These are phyloP conservation scores for Caenorhabditis zanzibari DNA, from an alignment of 2,888 invertebrate species.

Conservation along the genomic window DNA sequence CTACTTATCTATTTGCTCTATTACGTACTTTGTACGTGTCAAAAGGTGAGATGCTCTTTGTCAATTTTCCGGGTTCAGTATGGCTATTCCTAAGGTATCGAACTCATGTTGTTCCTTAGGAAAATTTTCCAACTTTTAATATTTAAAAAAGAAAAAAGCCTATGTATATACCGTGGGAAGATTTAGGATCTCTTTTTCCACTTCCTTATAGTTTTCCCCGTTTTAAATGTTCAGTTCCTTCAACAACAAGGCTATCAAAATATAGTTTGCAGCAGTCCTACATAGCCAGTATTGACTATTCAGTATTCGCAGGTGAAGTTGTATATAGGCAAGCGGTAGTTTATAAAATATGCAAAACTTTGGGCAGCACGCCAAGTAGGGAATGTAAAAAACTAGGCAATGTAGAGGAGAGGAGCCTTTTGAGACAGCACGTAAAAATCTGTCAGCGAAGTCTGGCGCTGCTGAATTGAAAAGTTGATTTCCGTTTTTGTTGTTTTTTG, in stretches of 20 bases:
- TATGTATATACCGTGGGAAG: constrained; percentile 20
- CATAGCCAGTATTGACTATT: background rate
- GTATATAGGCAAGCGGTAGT: constrained; percentile 27
- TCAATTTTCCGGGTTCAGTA: constrained; percentile 46
- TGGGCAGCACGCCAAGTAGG: constrained; percentile 27
- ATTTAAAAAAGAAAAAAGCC: background rate
- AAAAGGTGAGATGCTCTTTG: constrained; percentile 29
- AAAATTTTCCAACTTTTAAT: constrained; percentile 2
- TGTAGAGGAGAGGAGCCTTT: background rate
- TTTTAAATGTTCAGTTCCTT: background rate
- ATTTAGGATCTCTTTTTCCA: constrained; percentile 1
- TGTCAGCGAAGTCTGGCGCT: constrained; percentile 31
- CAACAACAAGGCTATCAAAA: background rate
- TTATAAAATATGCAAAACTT: constrained; percentile 62
- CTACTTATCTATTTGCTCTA: constrained; percentile 32
- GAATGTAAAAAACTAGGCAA: constrained; percentile 29
- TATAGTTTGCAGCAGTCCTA: constrained; percentile 4
- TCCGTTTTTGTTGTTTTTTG: constrained; percentile 45
- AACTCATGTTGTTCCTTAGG: constrained; percentile 16
- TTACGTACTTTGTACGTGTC: constrained; percentile 47
- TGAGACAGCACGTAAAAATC: constrained; percentile 46
- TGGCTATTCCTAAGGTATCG: constrained; percentile 3
- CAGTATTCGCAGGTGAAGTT: background rate
- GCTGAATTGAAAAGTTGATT: constrained; percentile 43
- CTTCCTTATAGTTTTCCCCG: constrained; percentile 11